A percentile compares a stretch with the other conserved stretches of the same genome.
Conservation (phyloP, 2,888 invertebrate species). For the Brachyopa scutellaris region DNA sequence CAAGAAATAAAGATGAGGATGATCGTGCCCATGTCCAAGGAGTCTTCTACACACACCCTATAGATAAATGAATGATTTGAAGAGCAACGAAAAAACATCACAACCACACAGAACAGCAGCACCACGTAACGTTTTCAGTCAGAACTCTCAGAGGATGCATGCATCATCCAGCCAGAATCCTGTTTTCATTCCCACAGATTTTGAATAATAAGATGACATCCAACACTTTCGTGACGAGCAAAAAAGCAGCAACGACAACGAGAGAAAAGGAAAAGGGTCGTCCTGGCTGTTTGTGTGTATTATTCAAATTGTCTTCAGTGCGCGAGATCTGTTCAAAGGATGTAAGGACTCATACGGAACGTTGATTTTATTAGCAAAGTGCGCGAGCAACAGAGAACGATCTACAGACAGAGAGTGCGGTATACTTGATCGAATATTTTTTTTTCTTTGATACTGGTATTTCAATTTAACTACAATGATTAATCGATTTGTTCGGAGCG, state of each 20-base stretch:
- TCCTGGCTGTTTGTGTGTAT: slow-evolving; percentile 58
- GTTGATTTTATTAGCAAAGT: slow-evolving; percentile 55
- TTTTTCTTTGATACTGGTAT: slow-evolving; percentile 44
- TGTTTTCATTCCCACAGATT: slow-evolving; percentile 83
- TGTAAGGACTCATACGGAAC: slow-evolving; percentile 18
- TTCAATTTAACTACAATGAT: slow-evolving; percentile 72
- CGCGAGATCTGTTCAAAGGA: slow-evolving; percentile 31
- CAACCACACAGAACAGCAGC: slow-evolving; percentile 24
- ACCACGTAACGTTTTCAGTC: slow-evolving; percentile 37
- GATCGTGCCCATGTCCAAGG: slow-evolving; percentile 19
- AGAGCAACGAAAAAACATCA: slow-evolving; percentile 22
- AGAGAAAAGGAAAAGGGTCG: slow-evolving; percentile 65
- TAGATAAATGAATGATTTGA: slow-evolving; percentile 52
- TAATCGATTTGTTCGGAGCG: slow-evolving; percentile 69
- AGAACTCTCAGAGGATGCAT: slow-evolving; percentile 50
- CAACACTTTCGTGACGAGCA: slow-evolving; percentile 79
- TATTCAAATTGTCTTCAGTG: slow-evolving; percentile 57
- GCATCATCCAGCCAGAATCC: slow-evolving; percentile 75
- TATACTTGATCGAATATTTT: slow-evolving; percentile 43
- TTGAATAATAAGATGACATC: slow-evolving; percentile 82
- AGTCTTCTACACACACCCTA: background rate
- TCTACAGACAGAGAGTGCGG: slow-evolving; percentile 22
- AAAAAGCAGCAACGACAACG: slow-evolving; percentile 42
- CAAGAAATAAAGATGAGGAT: slow-evolving; percentile 27
- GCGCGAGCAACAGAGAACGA: slow-evolving; percentile 41